These are phyloP conservation scores for Aphodius sticticus DNA, from an alignment of 2,888 invertebrate species.

Conservation along the genomic window DNA sequence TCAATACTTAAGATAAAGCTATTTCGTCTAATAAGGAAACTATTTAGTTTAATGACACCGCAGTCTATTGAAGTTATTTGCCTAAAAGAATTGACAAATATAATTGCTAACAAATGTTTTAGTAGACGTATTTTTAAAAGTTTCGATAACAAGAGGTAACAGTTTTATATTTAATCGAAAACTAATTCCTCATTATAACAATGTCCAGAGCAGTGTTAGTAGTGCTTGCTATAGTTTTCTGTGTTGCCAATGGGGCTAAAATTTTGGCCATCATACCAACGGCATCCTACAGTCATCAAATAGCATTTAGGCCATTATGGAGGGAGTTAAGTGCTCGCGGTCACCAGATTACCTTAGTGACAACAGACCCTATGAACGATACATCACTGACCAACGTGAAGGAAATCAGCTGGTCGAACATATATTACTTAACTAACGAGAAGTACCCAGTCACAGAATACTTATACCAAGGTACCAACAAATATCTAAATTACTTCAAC, in stretches of 20 bases:
- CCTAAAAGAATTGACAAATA: too few relatives aligned
- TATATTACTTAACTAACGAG: constrained; percentile 35
- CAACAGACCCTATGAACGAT: constrained; percentile 43
- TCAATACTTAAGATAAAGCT: neutral
- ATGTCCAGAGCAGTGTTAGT: neutral
- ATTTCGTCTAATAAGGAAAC: neutral
- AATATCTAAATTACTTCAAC: neutral
- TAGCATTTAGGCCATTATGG: constrained; percentile 59
- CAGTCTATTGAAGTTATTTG: too few relatives aligned
- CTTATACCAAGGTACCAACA: constrained; percentile 16
- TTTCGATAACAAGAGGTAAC: neutral
- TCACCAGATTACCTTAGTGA: constrained; percentile 46
- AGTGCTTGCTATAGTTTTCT: neutral
- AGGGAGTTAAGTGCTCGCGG: constrained; percentile 58
- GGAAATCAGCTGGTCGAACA: constrained; percentile 44
- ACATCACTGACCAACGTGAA: constrained; percentile 40
- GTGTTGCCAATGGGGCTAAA: constrained; percentile 41
- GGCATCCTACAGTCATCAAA: constrained; percentile 62
- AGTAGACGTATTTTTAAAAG: neutral
- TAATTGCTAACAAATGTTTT: too few relatives aligned
- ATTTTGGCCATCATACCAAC: constrained; percentile 59
- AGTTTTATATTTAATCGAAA: neutral
- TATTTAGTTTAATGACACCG: neutral
- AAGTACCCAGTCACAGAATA: constrained; percentile 28
- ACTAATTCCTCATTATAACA: neutral